Evolutionary conservation across 2,113 vertebrate genomes (phyloP).

Genomic region (Pongo abelii): DNA sequence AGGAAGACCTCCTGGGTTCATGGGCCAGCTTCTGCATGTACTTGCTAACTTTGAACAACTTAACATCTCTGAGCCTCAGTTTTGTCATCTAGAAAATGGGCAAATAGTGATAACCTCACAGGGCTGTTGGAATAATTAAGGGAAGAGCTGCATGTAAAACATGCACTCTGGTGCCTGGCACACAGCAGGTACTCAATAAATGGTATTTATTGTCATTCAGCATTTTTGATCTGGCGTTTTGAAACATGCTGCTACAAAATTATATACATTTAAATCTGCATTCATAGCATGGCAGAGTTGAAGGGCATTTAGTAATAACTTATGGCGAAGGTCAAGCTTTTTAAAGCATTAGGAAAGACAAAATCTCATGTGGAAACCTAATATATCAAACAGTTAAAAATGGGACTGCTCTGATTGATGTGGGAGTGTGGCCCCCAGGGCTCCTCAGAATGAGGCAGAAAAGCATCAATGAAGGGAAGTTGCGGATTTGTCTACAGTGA

Average conservation of each 20-base stretch:
- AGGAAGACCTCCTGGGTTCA: neutral
- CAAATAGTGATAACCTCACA: neutral
- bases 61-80: neutral
- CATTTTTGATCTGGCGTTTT: neutral
- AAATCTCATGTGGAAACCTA: neutral
- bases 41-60: neutral
- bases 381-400: neutral
- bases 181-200: rapidly evolving
- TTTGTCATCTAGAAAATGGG: neutral
- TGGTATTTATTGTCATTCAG: neutral
- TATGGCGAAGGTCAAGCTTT: neutral
- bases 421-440: neutral
- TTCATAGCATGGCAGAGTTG: neutral
- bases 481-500: neutral
- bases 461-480: neutral
- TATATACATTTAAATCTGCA: neutral
- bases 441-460: neutral
- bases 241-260: neutral
- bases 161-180: neutral
- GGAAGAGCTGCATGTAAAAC: neutral
- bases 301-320: neutral
- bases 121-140: neutral
- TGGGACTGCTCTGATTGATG: neutral
- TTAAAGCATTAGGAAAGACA: neutral
- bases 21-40: rapidly evolving